These are phyloP conservation scores for Epinotia nisella DNA, from an alignment of 2,888 invertebrate species.

Conservation along the genomic window DNA sequence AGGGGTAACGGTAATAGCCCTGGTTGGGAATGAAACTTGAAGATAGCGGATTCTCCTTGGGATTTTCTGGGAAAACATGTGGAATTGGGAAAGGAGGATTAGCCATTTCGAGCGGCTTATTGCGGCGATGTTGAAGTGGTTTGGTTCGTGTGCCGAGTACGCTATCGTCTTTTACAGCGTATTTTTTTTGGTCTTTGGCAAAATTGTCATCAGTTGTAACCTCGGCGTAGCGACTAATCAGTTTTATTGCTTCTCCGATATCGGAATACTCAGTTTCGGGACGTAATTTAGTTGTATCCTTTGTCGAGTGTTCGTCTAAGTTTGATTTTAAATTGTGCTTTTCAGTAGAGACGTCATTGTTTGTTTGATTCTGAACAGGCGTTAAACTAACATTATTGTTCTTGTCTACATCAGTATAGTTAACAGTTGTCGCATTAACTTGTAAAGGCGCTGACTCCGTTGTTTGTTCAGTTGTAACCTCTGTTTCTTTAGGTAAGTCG, in stretches of 20 bases:
- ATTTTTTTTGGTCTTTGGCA: constrained; percentile 71
- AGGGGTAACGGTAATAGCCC: constrained; percentile 74
- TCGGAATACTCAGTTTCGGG: constrained; percentile 80
- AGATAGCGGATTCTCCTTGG: constrained; percentile 37
- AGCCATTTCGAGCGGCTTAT: constrained; percentile 64
- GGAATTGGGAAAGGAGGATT: constrained; percentile 50
- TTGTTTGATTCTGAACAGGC: constrained; percentile 45
- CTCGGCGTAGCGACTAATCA: constrained; percentile 80
- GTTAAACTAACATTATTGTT: constrained; percentile 44
- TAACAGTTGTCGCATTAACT: constrained; percentile 50
- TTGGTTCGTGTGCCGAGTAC: constrained; percentile 78
- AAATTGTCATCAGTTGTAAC: constrained; percentile 80
- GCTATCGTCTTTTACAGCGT: constrained; percentile 66
- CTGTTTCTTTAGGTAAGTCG: constrained; percentile 33
- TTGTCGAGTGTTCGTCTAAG: constrained; percentile 58
- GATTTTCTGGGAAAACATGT: constrained; percentile 48
- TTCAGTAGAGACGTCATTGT: constrained; percentile 22
- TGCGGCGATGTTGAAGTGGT: constrained; percentile 72
- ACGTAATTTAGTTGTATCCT: constrained; percentile 70
- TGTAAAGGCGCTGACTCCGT: constrained; percentile 48
- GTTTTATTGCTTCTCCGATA: constrained; percentile 80
- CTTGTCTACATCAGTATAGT: constrained; percentile 47
- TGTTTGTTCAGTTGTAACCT: constrained; percentile 44
- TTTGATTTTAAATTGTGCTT: constrained; percentile 46
- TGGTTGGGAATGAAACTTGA: constrained; percentile 58